A percentile compares a stretch with the other conserved stretches of the same genome.
These are phyloP conservation scores for Rhinatrema bivittatum DNA, from an alignment of 2,797 vertebrate genomes.

Conservation along the genomic window DNA sequence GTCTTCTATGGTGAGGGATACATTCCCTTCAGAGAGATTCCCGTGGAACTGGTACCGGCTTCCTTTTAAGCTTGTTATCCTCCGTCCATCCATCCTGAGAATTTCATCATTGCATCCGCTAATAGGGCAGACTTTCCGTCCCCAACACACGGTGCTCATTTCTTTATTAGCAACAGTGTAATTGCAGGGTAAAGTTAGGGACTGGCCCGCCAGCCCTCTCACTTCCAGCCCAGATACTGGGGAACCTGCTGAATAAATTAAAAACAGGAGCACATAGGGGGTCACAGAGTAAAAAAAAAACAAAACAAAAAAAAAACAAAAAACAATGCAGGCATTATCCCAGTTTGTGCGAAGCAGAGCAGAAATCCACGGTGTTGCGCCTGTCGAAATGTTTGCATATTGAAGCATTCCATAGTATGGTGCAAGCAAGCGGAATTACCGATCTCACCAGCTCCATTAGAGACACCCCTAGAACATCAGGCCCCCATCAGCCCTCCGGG, in stretches of 20 bases:
- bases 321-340: too few species aligned
- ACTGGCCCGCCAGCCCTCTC: constrained; percentile 16
- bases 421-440: too few species aligned
- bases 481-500: too few species aligned
- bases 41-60: constrained; percentile 19
- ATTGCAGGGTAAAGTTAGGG: constrained; percentile 36
- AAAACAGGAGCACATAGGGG: too few species aligned
- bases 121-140: constrained; percentile 35
- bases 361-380: not conserved
- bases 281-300: constrained; percentile 4
- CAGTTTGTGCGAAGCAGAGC: not conserved
- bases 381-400: too few species aligned
- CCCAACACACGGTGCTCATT: constrained; percentile 53
- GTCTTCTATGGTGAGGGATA: constrained; percentile 41
- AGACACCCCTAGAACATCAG: too few species aligned
- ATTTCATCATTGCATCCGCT: constrained; percentile 29
- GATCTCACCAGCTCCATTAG: too few species aligned
- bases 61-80: accelerated
- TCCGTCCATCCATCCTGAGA: constrained; percentile 10
- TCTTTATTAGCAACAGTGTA: accelerated
- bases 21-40: constrained; percentile 10
- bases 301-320: too few species aligned
- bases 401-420: too few species aligned
- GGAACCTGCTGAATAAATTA: constrained; percentile 15
- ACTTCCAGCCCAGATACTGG: accelerated